A percentile compares a stretch with the other conserved stretches of the same genome.
Evolutionary conservation across 2,888 invertebrate species (phyloP).

Genomic region (Hyalella azteca): DNA sequence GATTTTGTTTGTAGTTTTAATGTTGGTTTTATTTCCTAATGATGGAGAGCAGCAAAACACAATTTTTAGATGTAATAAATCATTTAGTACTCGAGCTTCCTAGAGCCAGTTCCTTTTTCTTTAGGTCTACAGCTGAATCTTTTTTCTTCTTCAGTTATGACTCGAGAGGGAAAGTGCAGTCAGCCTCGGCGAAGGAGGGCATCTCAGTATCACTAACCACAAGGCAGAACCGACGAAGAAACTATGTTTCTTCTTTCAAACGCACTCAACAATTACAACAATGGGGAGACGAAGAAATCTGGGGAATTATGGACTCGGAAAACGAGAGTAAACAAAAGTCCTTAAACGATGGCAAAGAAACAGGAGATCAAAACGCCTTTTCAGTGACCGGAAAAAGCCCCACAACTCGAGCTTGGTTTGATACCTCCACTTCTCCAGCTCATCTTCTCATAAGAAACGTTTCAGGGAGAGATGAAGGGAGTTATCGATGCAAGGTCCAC

Average conservation of each 20-base stretch:
- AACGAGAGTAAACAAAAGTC: neutral
- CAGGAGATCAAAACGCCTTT: neutral
- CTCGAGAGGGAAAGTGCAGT: constrained; percentile 39
- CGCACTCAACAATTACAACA: constrained; percentile 16
- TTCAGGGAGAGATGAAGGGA: constrained; percentile 51
- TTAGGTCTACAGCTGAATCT: neutral
- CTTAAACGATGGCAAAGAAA: neutral
- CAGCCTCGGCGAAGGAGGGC: neutral
- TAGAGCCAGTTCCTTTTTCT: no score
- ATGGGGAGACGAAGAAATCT: constrained; percentile 41
- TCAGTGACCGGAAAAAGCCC: neutral
- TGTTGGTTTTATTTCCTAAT: no score
- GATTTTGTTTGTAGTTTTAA: no score
- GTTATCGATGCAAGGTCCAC: constrained; percentile 55
- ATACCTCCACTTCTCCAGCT: constrained; percentile 49
- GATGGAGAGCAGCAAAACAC: no score
- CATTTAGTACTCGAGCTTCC: no score
- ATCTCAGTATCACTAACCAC: neutral
- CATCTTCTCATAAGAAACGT: constrained; percentile 50
- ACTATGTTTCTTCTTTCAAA: neutral
- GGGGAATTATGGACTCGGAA: constrained; percentile 6
- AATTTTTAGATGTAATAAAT: no score
- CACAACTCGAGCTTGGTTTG: constrained; percentile 48
- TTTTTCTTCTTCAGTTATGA: constrained; percentile 28
- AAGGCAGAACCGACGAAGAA: constrained; percentile 4